Conservation (phyloP, 2,797 vertebrate genomes). For the Cossypha caffra region DNA sequence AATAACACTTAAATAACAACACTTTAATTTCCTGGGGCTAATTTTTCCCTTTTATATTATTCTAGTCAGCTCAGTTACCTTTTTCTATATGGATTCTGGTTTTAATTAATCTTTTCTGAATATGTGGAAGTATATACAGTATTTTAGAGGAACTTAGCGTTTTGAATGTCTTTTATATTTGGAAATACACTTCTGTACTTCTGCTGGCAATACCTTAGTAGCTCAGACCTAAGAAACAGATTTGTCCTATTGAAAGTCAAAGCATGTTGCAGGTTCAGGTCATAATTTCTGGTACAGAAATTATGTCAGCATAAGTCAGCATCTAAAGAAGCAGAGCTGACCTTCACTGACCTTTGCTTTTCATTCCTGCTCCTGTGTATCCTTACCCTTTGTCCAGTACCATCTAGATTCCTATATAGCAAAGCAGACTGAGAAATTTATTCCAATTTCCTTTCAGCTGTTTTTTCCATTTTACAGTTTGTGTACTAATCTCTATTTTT, state of each 20-base stretch:
- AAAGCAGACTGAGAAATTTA: not conserved
- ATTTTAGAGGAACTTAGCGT: not conserved
- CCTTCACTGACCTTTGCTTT: not conserved
- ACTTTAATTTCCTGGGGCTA: not conserved
- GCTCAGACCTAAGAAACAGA: not conserved
- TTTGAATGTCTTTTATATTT: not conserved
- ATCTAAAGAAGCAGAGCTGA: not conserved
- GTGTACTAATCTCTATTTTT: not conserved
- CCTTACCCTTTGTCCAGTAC: not conserved
- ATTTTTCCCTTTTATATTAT: not conserved
- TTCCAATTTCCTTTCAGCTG: not conserved
- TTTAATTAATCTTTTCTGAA: not conserved
- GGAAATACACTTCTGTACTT: not conserved
- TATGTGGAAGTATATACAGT: not conserved
- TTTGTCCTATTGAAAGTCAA: not conserved
- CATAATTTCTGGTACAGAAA: not conserved
- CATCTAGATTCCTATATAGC: not conserved
- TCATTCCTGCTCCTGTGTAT: not conserved
- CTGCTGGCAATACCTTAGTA: not conserved
- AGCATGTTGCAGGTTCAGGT: not conserved
- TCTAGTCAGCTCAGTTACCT: not conserved
- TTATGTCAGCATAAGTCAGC: not conserved
- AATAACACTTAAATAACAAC: not conserved
- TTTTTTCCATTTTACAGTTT: not conserved
- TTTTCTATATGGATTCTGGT: not conserved